Percentiles rank a stretch among this genome's conserved stretches.
These are phyloP conservation scores for Dendroctonus valens DNA, from an alignment of 1,140 invertebrate genomes.

Conservation along the genomic window DNA sequence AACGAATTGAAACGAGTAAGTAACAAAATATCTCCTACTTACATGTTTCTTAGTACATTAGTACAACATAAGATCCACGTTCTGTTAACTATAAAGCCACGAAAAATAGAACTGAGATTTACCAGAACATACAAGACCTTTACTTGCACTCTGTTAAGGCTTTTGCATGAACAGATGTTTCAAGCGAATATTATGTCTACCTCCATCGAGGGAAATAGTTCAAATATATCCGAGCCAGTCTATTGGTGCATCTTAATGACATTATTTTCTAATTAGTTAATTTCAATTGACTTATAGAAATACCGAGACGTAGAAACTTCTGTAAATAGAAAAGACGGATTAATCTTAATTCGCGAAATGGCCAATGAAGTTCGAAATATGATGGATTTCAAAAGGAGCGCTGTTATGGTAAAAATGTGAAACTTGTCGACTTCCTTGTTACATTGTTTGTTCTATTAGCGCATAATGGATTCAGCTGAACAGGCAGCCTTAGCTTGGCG, in stretches of 20 bases:
- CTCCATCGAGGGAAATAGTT: no score
- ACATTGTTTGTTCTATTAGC: constrained; percentile 55
- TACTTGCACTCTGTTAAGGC: no score
- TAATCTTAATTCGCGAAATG: constrained; percentile 77
- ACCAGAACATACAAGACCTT: no score
- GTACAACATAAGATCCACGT: no score
- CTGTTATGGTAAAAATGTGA: constrained; percentile 73
- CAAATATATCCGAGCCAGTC: no score
- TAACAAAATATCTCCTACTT: constrained; percentile 36
- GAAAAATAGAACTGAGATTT: no score
- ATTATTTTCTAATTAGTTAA: no score
- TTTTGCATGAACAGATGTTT: no score
- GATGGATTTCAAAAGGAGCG: constrained; percentile 87
- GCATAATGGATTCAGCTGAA: constrained; percentile 84
- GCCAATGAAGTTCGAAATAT: constrained; percentile 83
- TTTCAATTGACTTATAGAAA: constrained; percentile 55
- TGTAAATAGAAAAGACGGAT: constrained; percentile 76
- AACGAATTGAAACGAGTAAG: constrained; percentile 82
- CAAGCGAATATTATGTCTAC: no score
- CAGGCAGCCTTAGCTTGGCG: constrained; percentile 73
- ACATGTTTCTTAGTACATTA: no score
- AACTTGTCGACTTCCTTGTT: not conserved
- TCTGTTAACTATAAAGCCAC: no score
- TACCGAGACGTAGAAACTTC: constrained; percentile 71
- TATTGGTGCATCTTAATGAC: no score